Evolutionary conservation across 2,797 vertebrate species (phyloP), one percentile per base, ranked within the genome.

Genomic region (Botia kubotai): DNA sequence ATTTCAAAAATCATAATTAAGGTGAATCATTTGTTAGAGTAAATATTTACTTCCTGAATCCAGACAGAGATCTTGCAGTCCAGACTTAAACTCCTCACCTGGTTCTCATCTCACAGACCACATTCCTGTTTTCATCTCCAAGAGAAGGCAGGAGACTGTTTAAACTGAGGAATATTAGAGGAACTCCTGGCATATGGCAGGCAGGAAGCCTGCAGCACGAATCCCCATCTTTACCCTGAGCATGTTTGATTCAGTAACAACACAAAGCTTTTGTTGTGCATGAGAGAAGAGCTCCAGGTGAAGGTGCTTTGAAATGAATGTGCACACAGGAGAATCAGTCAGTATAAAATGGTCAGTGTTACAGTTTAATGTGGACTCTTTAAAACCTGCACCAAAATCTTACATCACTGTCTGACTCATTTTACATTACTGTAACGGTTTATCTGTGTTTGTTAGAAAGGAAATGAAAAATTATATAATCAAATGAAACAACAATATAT

Each of bases 111-210:
- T 57, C 43, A 48, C 36, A 26, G n/a, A 48, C 71, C 77, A 53
- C 57, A 55, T 12, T 2, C 21, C 11, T 39, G 65, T 39, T 66
- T 46, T 77, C 21, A 58, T 55, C 33, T 62, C 50, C 46, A 39
- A 26, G n/a, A 46, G 75, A 80, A 53, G 57, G 46, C 39, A 14
- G 16, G 67, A 78, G 55, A 26, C 23, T 26, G 23, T 26, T 26
- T 26, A 26, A 26, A 26, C 23, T 50, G 7, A 50, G 81, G 58
- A 83, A 83, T 50, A 70, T 65, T 77, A 84, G 77, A 82, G 63
- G 77, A 73, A 70, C 74, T 73, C 73, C 46, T 21, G 72, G 80
- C 86, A 87, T 87, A 87, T 87, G 84, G 86, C 62, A 71, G 21
- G 77, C 79, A 65, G 4, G n/a, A 43, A 77, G 76, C 86, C 80